These are phyloP conservation scores for Diorhabda carinulata DNA, from an alignment of 1,140 invertebrate genomes.

Conservation along the genomic window DNA sequence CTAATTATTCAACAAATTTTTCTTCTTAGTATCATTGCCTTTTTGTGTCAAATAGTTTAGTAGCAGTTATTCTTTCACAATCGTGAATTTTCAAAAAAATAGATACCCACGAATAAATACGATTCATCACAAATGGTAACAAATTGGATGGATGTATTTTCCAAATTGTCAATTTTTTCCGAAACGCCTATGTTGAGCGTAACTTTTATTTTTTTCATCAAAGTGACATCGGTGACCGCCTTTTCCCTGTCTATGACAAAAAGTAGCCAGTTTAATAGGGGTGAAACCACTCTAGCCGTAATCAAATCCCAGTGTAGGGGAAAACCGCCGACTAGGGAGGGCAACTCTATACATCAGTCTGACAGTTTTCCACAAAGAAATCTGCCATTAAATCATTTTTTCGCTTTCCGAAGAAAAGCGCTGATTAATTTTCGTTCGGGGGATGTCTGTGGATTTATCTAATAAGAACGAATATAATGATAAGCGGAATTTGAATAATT, in stretches of 20 bases:
- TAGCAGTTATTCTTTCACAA: no score
- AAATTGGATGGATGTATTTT: background rate
- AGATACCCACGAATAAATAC: no score
- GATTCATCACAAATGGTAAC: no score
- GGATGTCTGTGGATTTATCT: background rate
- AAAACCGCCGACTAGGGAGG: conserved; percentile 8
- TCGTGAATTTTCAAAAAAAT: no score
- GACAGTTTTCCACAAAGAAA: conserved; percentile 36
- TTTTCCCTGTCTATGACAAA: conserved; percentile 45
- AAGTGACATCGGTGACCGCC: conserved; percentile 41
- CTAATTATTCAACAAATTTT: no score
- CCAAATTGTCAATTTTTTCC: background rate
- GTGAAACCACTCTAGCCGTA: conserved; percentile 49
- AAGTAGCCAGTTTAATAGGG: conserved; percentile 48
- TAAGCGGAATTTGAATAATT: no score
- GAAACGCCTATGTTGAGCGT: conserved; percentile 19
- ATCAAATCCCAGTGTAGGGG: conserved; percentile 44
- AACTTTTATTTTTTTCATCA: conserved; percentile 36
- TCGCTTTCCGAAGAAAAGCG: conserved; percentile 11
- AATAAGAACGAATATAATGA: background rate
- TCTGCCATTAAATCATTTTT: conserved; percentile 20
- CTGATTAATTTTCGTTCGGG: conserved; percentile 13
- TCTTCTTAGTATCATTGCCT: no score
- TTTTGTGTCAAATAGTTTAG: no score
- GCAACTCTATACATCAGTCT: conserved; percentile 32